A percentile compares a stretch with the other conserved stretches of the same genome.
Conservation (phyloP, 2,888 invertebrate species). For the Adelognathus sp. region DNA sequence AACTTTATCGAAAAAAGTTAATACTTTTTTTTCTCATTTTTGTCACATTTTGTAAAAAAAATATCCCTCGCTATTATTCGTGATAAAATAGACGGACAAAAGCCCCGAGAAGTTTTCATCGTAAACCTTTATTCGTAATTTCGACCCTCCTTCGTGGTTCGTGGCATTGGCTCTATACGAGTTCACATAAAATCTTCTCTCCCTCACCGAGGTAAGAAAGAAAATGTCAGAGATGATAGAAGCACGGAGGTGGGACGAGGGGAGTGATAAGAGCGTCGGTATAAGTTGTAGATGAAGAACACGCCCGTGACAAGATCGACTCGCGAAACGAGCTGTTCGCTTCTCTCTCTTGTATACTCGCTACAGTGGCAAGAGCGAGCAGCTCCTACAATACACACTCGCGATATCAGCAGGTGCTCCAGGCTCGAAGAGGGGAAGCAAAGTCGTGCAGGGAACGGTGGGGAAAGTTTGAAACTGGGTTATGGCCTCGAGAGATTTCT, state of each 20-base stretch:
- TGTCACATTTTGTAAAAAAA: neutral
- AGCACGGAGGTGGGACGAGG: neutral
- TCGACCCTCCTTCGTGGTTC: neutral
- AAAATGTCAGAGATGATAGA: neutral
- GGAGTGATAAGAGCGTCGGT: neutral
- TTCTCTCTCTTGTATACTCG: neutral
- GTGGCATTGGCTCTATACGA: neutral
- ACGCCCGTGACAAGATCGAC: neutral
- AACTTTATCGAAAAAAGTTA: too few species aligned
- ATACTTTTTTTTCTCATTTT: neutral
- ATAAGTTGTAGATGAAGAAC: neutral
- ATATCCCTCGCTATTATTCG: neutral
- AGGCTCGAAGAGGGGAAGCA: neutral
- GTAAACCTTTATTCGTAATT: neutral
- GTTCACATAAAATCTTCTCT: neutral
- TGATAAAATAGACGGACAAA: neutral
- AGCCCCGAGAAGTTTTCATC: neutral
- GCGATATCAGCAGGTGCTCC: slow-evolving; percentile 13
- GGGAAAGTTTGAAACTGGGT: slow-evolving; percentile 38
- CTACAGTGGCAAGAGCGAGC: too few species aligned
- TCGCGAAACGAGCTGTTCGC: neutral
- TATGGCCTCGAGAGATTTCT: slow-evolving; percentile 24
- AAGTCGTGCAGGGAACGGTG: neutral
- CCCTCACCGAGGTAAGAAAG: neutral
- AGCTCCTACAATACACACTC: slow-evolving; percentile 8